These are phyloP conservation scores for Acrocephalus kingi DNA, from an alignment of 2,113 vertebrate genomes.

Conservation along the genomic window DNA sequence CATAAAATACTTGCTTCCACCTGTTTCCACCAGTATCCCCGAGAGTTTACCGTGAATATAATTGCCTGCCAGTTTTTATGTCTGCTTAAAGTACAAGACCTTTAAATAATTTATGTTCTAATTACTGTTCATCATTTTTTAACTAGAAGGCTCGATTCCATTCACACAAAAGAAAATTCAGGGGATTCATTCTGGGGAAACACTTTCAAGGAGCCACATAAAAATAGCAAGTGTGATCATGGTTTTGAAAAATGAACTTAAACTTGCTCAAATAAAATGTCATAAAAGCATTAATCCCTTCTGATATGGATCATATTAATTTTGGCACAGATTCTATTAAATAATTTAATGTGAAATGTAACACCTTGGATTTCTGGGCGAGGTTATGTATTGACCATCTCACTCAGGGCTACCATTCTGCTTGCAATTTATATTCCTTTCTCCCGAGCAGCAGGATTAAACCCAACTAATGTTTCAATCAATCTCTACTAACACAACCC, in stretches of 20 bases:
- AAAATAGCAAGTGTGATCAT: neutral
- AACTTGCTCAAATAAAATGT: slow-evolving; percentile 15
- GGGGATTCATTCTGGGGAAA: slow-evolving; percentile 6
- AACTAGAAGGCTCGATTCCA: slow-evolving; percentile 61
- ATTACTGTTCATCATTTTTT: slow-evolving; percentile 77
- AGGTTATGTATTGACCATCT: slow-evolving; percentile 20
- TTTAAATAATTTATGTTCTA: slow-evolving; percentile 78
- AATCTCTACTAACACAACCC: neutral
- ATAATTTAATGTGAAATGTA: slow-evolving; percentile 15
- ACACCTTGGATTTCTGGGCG: slow-evolving; percentile 8
- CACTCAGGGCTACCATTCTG: neutral
- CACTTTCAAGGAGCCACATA: slow-evolving; percentile 36
- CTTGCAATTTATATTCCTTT: slow-evolving; percentile 29
- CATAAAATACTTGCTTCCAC: slow-evolving; percentile 56
- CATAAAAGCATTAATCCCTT: slow-evolving; percentile 16
- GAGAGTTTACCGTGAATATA: slow-evolving; percentile 54
- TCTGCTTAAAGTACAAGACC: slow-evolving; percentile 35
- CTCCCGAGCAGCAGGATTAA: slow-evolving; percentile 35
- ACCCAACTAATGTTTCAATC: slow-evolving; percentile 51
- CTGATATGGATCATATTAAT: neutral
- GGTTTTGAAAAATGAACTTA: slow-evolving; percentile 37
- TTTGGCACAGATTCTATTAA: slow-evolving; percentile 26
- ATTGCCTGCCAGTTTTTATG: slow-evolving; percentile 60
- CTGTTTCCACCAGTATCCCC: slow-evolving; percentile 55
- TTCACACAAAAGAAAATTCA: slow-evolving; percentile 42